Percentiles rank a stretch among this genome's conserved stretches.
phyloP scores from a whole-genome alignment of 2,888 invertebrate species.

The Automeris io region DNA sequence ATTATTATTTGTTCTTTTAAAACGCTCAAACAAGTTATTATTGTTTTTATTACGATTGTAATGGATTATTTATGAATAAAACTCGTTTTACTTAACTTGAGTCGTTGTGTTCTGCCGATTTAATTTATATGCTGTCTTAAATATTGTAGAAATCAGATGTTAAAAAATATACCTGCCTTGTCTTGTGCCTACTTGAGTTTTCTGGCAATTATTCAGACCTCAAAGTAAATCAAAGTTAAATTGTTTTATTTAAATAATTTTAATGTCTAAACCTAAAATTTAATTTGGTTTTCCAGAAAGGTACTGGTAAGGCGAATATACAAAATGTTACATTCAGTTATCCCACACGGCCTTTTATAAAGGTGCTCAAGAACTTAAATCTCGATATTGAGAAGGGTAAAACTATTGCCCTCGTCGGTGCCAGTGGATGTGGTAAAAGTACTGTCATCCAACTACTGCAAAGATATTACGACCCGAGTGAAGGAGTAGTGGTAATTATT shows the following conservation, averaged over 20 bases:
- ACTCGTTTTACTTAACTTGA: no score
- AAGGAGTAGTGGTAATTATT: conserved; percentile 78
- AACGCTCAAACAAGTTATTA: no score
- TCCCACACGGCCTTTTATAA: conserved; percentile 83
- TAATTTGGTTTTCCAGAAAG: conserved; percentile 43
- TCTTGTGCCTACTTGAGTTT: no score
- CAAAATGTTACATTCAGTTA: conserved; percentile 84
- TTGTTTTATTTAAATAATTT: not conserved
- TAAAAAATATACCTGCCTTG: no score
- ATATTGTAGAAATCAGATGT: no score
- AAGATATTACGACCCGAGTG: conserved; percentile 87
- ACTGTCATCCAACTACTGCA: conserved; percentile 90
- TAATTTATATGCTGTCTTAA: no score
- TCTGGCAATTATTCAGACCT: no score
- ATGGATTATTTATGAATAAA: no score
- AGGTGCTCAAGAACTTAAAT: conserved; percentile 81
- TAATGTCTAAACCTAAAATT: not conserved
- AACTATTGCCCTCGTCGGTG: conserved; percentile 87
- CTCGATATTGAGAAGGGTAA: conserved; percentile 80
- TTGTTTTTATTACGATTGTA: no score
- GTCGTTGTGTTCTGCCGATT: no score
- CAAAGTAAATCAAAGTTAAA: no score
- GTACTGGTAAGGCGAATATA: conserved; percentile 83
- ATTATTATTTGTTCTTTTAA: no score
- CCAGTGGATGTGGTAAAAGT: conserved; percentile 93